phyloP scores from a whole-genome alignment of 2,888 invertebrate genomes.

The Brachyptera risi region DNA sequence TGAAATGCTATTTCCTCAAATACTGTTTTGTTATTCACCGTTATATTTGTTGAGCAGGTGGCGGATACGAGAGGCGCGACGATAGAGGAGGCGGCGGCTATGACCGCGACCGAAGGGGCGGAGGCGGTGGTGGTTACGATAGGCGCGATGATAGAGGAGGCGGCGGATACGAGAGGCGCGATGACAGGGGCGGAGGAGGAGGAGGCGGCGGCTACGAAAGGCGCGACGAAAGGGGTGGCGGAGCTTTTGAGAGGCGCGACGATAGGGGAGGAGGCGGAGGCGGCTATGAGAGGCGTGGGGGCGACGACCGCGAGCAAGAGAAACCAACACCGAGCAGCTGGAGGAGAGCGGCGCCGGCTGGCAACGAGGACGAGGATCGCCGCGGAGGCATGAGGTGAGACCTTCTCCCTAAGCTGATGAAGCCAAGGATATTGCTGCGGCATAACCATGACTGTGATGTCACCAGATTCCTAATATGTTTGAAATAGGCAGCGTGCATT shows the following conservation, averaged over 20 bases:
- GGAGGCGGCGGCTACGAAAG: constrained; percentile 36
- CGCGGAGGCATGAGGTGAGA: background rate
- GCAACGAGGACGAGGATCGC: too few species aligned
- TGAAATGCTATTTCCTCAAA: too few species aligned
- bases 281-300: constrained; percentile 33
- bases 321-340: constrained; percentile 30
- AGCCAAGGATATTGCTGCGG: too few species aligned
- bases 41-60: constrained; percentile 33
- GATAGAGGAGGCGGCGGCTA: constrained; percentile 32
- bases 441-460: too few species aligned
- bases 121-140: constrained; percentile 24
- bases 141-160: constrained; percentile 26
- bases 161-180: constrained; percentile 30
- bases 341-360: constrained; percentile 6
- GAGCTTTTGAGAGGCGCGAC: constrained; percentile 31
- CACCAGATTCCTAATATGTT: too few species aligned
- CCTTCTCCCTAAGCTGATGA: constrained; percentile 13
- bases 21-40: too few species aligned
- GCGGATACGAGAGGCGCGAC: constrained; percentile 32
- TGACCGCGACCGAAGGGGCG: constrained; percentile 35
- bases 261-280: constrained; percentile 35
- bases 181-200: constrained; percentile 34
- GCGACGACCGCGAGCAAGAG: constrained; percentile 31
- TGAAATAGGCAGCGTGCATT: too few species aligned
- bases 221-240: constrained; percentile 33